Evolutionary conservation across 2,113 vertebrate genomes (phyloP).

Genomic region (Brachyistius frenatus): DNA sequence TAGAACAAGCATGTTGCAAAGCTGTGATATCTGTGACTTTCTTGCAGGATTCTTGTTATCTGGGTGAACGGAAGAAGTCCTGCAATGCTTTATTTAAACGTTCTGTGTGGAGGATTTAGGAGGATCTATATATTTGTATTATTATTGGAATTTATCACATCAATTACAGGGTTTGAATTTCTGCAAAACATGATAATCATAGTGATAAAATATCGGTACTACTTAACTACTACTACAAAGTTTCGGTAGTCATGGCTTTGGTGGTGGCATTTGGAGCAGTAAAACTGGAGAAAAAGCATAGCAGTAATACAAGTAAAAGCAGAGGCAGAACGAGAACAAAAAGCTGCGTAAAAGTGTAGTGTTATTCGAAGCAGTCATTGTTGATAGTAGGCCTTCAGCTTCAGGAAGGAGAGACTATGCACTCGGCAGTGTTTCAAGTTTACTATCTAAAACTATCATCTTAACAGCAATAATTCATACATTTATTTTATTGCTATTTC

Average conservation of each 20-base stretch:
- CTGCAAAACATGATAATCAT: too few relatives aligned
- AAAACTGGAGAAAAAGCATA: neutral
- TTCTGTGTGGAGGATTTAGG: too few relatives aligned
- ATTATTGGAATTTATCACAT: too few relatives aligned
- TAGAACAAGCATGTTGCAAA: too few relatives aligned
- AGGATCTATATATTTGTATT: too few relatives aligned
- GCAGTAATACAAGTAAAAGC: neutral
- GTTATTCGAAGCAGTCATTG: neutral
- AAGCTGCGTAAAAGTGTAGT: neutral
- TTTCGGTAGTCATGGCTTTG: neutral
- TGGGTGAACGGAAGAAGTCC: too few relatives aligned
- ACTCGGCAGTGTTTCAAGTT: neutral
- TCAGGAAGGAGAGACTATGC: neutral
- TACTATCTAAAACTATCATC: neutral
- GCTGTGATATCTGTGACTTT: too few relatives aligned
- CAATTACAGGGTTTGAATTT: too few relatives aligned
- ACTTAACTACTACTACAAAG: too few relatives aligned
- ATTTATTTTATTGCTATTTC: neutral
- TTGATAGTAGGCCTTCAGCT: neutral
- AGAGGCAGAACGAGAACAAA: neutral
- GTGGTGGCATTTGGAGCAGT: neutral
- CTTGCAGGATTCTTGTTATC: too few relatives aligned
- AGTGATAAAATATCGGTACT: too few relatives aligned
- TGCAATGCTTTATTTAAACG: too few relatives aligned
- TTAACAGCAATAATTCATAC: neutral